These are phyloP conservation scores for Neogale vison DNA, from an alignment of 2,113 vertebrate genomes.

Conservation along the genomic window DNA sequence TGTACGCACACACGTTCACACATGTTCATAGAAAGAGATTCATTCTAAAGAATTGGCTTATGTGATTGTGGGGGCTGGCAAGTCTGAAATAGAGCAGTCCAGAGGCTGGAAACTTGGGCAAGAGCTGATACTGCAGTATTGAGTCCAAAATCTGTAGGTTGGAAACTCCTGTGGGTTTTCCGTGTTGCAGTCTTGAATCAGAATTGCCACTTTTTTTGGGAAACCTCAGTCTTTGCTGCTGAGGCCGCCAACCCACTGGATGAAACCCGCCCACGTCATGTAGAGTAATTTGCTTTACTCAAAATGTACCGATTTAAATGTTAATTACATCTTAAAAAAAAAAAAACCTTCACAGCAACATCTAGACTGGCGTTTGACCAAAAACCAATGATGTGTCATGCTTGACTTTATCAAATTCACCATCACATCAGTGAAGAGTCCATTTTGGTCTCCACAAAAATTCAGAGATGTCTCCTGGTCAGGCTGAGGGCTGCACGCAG, in stretches of 20 bases:
- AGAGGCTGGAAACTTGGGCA: not conserved
- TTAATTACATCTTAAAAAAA: not conserved
- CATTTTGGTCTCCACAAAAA: not conserved
- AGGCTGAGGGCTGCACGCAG: not conserved
- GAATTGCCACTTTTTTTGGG: not conserved
- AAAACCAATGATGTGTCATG: not conserved
- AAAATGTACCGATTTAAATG: not conserved
- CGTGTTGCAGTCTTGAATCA: not conserved
- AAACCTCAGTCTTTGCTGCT: not conserved
- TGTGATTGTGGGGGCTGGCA: not conserved
- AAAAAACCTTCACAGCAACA: not conserved
- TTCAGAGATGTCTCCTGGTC: not conserved
- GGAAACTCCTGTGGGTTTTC: not conserved
- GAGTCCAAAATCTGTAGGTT: not conserved
- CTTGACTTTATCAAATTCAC: not conserved
- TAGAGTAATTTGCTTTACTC: not conserved
- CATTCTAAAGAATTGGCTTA: slow-evolving; percentile 16
- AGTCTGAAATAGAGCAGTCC: not conserved
- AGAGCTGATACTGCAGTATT: not conserved
- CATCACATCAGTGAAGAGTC: not conserved
- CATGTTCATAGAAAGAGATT: not conserved
- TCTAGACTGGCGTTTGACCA: not conserved
- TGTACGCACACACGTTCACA: fast-evolving
- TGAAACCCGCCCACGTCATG: not conserved
- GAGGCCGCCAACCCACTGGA: not conserved